These are phyloP conservation scores for Chondrosia reniformis DNA, from an alignment of 37 sponge, comb jelly and placozoan genomes.

Conservation along the genomic window DNA sequence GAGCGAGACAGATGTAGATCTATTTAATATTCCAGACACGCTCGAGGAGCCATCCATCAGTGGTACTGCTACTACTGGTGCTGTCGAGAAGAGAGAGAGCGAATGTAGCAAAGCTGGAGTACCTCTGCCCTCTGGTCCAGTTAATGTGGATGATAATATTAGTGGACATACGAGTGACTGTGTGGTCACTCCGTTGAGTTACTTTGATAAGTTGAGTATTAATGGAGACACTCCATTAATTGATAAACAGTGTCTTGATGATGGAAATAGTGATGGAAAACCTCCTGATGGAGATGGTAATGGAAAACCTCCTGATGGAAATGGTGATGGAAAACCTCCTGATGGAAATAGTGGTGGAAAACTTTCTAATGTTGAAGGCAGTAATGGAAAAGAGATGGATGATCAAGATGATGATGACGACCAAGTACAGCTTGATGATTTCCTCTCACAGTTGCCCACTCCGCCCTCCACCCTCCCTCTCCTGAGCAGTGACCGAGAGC, in stretches of 20 bases:
- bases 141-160: too few relatives aligned
- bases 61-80: too few relatives aligned
- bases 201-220: too few relatives aligned
- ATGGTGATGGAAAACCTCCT: neutral
- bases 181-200: too few relatives aligned
- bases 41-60: too few relatives aligned
- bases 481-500: neutral
- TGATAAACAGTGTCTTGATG: too few relatives aligned
- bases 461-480: neutral
- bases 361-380: neutral
- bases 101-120: too few relatives aligned
- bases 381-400: neutral
- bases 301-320: neutral
- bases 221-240: too few relatives aligned
- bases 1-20: neutral
- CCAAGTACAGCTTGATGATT: neutral
- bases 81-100: too few relatives aligned
- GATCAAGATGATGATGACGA: neutral
- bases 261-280: slow-evolving; percentile 1
- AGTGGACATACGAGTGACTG: too few relatives aligned
- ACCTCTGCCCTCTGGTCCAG: too few relatives aligned
- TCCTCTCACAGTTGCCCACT: neutral
- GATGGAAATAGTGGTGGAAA: neutral
- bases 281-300: neutral
- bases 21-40: too few relatives aligned